Percentiles rank a stretch among this genome's conserved stretches.
phyloP scores from a whole-genome alignment of 2,797 vertebrate species.

The Danio aesculapii region DNA sequence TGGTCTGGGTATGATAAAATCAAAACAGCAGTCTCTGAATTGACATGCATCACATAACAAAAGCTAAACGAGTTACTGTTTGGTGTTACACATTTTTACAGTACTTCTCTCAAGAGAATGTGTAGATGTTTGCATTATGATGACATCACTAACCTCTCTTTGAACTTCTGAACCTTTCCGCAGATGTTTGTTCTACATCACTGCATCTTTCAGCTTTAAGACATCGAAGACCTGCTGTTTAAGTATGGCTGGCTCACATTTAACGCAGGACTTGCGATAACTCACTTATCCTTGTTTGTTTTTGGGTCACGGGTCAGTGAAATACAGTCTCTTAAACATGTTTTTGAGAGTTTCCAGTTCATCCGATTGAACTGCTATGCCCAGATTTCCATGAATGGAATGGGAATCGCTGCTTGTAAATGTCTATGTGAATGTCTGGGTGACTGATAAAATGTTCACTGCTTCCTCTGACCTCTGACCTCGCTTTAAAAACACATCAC shows the following conservation, averaged over 20 bases:
- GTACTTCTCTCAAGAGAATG: too few species aligned
- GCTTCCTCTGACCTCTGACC: conserved; percentile 74
- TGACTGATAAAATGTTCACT: conserved; percentile 69
- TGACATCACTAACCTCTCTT: conserved; percentile 4
- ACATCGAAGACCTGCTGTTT: background rate
- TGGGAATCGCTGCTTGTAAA: conserved; percentile 10
- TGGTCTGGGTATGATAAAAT: background rate
- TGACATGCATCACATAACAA: too few species aligned
- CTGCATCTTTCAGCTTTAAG: background rate
- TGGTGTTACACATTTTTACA: too few species aligned
- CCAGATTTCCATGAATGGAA: conserved; percentile 2
- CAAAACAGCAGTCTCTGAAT: too few species aligned
- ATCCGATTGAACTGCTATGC: conserved; percentile 26
- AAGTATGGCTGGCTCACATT: background rate
- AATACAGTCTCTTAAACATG: background rate
- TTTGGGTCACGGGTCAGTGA: conserved; percentile 9
- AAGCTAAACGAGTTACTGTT: too few species aligned
- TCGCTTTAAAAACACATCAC: conserved; percentile 71
- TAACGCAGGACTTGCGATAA: background rate
- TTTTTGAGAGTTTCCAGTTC: conserved; percentile 3
- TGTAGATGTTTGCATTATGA: background rate
- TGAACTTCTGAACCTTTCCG: conserved; percentile 10
- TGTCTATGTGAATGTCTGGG: conserved; percentile 54
- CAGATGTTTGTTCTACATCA: background rate
- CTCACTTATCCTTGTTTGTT: conserved; percentile 19